Evolutionary conservation across 2,797 vertebrate species (phyloP), one percentile per base, ranked within the genome.

Genomic region (Melanotaenia boesemani): DNA sequence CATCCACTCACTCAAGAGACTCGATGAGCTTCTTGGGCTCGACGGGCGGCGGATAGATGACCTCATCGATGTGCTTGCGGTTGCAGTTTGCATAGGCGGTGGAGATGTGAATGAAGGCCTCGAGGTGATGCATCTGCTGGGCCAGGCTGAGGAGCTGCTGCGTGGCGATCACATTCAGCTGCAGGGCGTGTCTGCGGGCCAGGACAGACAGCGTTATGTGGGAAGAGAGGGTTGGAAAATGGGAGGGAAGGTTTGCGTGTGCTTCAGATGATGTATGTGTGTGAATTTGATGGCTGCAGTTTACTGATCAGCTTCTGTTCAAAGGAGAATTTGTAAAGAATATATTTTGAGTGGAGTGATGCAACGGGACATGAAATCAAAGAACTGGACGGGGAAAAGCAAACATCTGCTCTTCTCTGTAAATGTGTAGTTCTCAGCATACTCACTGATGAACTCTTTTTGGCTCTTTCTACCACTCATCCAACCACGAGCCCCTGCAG

Each of bases 41-140:
- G 6, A 97, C 96, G 0, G 97, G 95, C 2, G 96, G 96, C 0
- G 96, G 95, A 83, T 99, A 99, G 91, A 99, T 94, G 88, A 98
- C 82, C 89, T 99, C 98, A 1, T 99, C 97, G 24, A 99, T 99
- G 93, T 96, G 92, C 60, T 90, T 95, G 80, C 96, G 94, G 90
- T 98, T 94, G 67, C 98, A 99, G 89, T 99, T 97, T 83, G 98
- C 95, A 78, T 96, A 99, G 89, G 98, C 98, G 0, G 97, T 99
- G 82, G 97, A 98, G 93, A 98, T 91, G 86, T 99, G 97, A 74
- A 99, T 90, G 90, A 99, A 98, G 91, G 95, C 97, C 82, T 98
- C 95, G 0, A 99, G 95, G 74, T 95, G 95, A 55, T 95, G 92
- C 96, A 99, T 99, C 94, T 95, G 95, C 72, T 88, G 94, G 20